Evolutionary conservation across 2,888 invertebrate species (phyloP), one percentile per base, ranked within the genome.

Genomic region (Spodoptera exigua): DNA sequence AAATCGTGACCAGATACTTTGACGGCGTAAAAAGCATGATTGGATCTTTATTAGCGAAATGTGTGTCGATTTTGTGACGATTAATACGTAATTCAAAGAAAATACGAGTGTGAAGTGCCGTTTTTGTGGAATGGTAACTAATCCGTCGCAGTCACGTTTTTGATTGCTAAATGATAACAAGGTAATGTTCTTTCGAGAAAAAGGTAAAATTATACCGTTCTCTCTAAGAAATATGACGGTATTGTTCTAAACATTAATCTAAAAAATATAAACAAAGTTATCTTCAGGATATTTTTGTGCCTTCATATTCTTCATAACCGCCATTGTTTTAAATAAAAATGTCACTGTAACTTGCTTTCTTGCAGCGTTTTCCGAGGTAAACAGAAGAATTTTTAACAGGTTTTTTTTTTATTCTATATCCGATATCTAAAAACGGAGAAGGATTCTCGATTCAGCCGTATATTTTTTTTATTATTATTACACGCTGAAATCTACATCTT

Each of bases 101-200:
- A 73, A 70, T 66, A 56, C 61, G 53, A 61, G 62, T 70, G 56
- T 35, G 41, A 65, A 51, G 77, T 77, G 64, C 73, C 77, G 77
- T 77, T 77, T 64, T 70, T 43, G 62, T 57, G 58, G 51, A 62
- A 70, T 49, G 40, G 14, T 41, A 34, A 57, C 64, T 69, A 68
- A 77, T 73, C 77, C 70, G 58, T 62, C 61, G 56, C 63, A 64
- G 77, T 77, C 77, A 77, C 75, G 77, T 77, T 72, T 70, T 16
- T 56, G 72, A 75, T 77, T 70, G 70, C 68, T 35, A 59, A 74
- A 61, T 65, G 74, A 77, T 77, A 76, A 73, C 55, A 66, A 51
- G 40, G 35, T 9, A 51, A 43, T 12, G 43, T 51, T 59, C 63
- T 45, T 61, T 70, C 48, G 51, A 46, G 62, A 61, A 44, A 60